Evolutionary conservation across 37 sponge, comb jelly and placozoan genomes (phyloP).

Genomic region (Chondrosia reniformis): DNA sequence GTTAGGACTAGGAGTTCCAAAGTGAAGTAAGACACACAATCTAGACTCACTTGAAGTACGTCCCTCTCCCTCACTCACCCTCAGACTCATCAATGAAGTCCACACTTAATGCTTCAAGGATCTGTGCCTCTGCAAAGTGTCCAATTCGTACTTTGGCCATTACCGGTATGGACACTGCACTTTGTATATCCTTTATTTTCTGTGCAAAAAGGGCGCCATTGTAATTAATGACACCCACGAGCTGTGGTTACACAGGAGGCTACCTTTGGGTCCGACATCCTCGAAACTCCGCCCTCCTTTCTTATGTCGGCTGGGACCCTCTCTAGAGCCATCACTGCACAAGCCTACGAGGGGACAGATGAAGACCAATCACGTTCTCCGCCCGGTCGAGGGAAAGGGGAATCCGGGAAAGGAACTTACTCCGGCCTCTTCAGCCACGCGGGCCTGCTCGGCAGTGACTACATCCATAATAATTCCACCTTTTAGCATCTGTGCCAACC

Average conservation of each 20-base stretch:
- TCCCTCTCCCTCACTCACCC: conserved; percentile 30
- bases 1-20: too few species aligned
- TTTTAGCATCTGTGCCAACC: conserved; percentile 78
- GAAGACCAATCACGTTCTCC: too few species aligned
- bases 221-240: not conserved
- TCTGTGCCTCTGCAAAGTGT: conserved; percentile 87
- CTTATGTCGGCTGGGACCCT: conserved; percentile 79
- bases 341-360: too few species aligned
- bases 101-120: conserved; percentile 55
- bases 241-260: not conserved
- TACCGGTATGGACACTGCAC: conserved; percentile 76
- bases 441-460: conserved; percentile 63
- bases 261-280: conserved; percentile 79
- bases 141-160: conserved; percentile 86
- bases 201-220: not conserved
- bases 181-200: conserved; percentile 66
- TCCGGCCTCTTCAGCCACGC: conserved; percentile 78
- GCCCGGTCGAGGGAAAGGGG: not conserved
- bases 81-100: conserved; percentile 85
- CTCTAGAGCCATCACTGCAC: conserved; percentile 83
- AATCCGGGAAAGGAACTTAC: not conserved
- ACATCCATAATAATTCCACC: conserved; percentile 90
- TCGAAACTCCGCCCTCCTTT: conserved; percentile 73
- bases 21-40: not conserved
- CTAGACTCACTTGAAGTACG: not conserved